Evolutionary conservation across 2,113 vertebrate species (phyloP).

Genomic region (Centropus bengalensis): DNA sequence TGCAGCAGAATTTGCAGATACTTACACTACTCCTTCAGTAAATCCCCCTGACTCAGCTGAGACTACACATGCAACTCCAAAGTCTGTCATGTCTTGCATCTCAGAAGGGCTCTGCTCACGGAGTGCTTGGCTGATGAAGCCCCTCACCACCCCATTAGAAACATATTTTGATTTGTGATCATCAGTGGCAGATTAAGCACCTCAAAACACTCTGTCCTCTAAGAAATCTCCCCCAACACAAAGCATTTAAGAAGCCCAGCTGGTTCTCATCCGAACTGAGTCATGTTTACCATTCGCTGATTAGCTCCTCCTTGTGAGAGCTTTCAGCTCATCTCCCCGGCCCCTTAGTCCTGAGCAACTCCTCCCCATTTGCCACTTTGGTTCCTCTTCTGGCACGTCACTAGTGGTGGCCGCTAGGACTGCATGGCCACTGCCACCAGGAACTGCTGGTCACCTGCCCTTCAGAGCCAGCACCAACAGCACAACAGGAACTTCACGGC

Average conservation of each 20-base stretch:
- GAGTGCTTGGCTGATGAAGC: not conserved
- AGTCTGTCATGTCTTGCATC: no score
- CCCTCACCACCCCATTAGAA: not conserved
- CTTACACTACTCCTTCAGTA: not conserved
- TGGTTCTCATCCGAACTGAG: no score
- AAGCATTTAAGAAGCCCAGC: not conserved
- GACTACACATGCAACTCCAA: not conserved
- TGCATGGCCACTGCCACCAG: not conserved
- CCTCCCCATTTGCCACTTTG: not conserved
- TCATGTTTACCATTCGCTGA: not conserved
- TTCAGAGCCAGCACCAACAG: not conserved
- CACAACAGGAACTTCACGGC: not conserved
- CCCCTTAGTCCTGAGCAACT: not conserved
- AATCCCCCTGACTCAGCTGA: not conserved
- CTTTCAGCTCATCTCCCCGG: not conserved
- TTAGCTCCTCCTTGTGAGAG: not conserved
- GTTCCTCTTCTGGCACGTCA: not conserved
- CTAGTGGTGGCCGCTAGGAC: accelerated
- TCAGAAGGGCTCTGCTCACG: not conserved
- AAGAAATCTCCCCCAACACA: not conserved
- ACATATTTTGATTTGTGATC: not conserved
- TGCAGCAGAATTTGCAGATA: not conserved
- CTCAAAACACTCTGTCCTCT: not conserved
- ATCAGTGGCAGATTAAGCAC: not conserved
- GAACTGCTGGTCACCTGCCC: no score